Conservation (phyloP, 2,888 invertebrate species). For the Caenorhabditis afra region DNA sequence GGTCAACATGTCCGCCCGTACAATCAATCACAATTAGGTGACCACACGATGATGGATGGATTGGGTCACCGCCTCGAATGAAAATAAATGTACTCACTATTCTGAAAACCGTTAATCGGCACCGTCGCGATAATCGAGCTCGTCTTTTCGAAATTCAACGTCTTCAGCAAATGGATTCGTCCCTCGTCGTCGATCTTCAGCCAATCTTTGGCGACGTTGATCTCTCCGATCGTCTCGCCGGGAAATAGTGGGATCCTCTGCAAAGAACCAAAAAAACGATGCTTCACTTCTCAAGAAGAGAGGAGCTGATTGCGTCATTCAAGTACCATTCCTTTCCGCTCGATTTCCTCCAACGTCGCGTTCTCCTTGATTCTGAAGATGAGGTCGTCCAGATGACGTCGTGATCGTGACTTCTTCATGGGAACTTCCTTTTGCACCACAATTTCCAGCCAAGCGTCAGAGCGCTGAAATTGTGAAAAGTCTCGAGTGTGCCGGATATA, state of each 20-base stretch:
- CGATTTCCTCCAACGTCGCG: slow-evolving; percentile 27
- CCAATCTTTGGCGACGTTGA: slow-evolving; percentile 46
- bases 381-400: slow-evolving; percentile 52
- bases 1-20: neutral
- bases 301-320: slow-evolving; percentile 1
- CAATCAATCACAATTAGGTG: slow-evolving; percentile 14
- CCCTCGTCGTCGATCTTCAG: slow-evolving; percentile 55
- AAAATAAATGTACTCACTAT: slow-evolving; percentile 52
- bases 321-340: slow-evolving; percentile 42
- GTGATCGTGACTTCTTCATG: slow-evolving; percentile 1
- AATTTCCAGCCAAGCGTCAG: slow-evolving; percentile 46
- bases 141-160: slow-evolving; percentile 66
- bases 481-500: neutral
- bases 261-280: too few relatives aligned
- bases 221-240: slow-evolving; percentile 48
- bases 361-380: slow-evolving; percentile 52
- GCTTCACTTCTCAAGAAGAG: too few relatives aligned
- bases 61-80: too few relatives aligned
- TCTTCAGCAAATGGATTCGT: slow-evolving; percentile 59
- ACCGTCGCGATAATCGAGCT: slow-evolving; percentile 61
- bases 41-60: neutral
- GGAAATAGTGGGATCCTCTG: slow-evolving; percentile 51
- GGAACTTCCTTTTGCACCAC: slow-evolving; percentile 11
- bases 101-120: slow-evolving; percentile 62
- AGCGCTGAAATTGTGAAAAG: slow-evolving; percentile 24